These are phyloP conservation scores for Leptinotarsa lineolata DNA, from an alignment of 1,140 invertebrate genomes.

Conservation along the genomic window DNA sequence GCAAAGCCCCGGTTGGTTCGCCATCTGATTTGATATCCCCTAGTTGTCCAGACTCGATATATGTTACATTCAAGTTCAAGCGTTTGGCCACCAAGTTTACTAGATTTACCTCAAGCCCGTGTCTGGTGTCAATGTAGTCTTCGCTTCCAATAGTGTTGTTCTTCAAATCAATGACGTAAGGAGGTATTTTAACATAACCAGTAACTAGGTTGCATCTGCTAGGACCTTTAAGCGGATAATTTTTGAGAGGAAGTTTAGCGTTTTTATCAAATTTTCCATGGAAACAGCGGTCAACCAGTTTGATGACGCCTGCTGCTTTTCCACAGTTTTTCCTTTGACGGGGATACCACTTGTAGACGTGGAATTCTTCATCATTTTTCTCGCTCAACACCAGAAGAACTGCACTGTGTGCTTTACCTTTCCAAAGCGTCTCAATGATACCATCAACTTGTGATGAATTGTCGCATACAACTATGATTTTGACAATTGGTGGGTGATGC, in stretches of 20 bases:
- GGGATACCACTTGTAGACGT: background rate
- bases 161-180: background rate
- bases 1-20: background rate
- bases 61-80: background rate
- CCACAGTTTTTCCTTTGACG: background rate
- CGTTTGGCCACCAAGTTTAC: background rate
- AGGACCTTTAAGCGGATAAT: background rate
- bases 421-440: background rate
- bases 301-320: background rate
- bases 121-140: background rate
- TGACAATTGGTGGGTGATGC: too few species aligned
- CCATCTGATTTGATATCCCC: background rate
- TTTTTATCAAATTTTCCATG: background rate
- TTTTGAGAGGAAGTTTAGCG: background rate
- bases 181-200: background rate
- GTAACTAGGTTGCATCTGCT: background rate
- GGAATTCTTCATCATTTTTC: background rate
- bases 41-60: background rate
- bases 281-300: background rate
- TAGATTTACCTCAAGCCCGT: background rate
- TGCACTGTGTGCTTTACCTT: background rate
- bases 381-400: background rate
- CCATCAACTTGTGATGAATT: background rate
- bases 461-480: too few species aligned
- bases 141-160: background rate